A percentile compares a stretch with the other conserved stretches of the same genome.
Conservation (phyloP, 2,113 vertebrate genomes). For the Xenopus borealis region DNA sequence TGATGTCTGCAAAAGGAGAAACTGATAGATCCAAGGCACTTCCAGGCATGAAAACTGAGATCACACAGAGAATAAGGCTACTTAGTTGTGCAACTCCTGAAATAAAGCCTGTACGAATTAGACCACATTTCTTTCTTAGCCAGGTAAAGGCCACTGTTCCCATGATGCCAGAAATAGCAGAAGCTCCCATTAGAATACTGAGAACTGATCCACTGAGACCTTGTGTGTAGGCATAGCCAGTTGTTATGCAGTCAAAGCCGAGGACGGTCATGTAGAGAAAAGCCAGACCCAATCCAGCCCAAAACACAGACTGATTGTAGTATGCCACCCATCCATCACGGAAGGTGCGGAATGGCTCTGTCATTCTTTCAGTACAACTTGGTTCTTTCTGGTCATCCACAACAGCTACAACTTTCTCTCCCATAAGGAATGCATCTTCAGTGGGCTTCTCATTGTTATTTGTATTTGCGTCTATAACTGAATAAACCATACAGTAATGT, state of each 20-base stretch:
- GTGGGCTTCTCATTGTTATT: constrained; percentile 55
- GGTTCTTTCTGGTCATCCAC: constrained; percentile 56
- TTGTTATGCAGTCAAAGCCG: constrained; percentile 96
- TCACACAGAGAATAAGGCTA: constrained; percentile 80
- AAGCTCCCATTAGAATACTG: constrained; percentile 93
- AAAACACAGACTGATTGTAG: constrained; percentile 92
- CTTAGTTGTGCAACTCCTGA: constrained; percentile 82
- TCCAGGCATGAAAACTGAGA: constrained; percentile 88
- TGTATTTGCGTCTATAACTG: constrained; percentile 72
- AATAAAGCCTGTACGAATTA: constrained; percentile 87
- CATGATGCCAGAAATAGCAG: constrained; percentile 86
- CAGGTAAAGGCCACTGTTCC: constrained; percentile 93
- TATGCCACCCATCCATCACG: constrained; percentile 89
- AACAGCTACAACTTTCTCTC: constrained; percentile 58
- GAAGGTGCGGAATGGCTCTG: constrained; percentile 82
- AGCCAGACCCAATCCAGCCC: constrained; percentile 88
- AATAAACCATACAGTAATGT: too few species aligned
- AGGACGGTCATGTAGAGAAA: constrained; percentile 98
- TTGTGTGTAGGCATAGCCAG: constrained; percentile 94
- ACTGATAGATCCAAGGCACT: constrained; percentile 89
- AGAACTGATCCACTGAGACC: constrained; percentile 89
- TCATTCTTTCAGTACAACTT: constrained; percentile 68
- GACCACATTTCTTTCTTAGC: constrained; percentile 81
- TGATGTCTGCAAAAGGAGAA: constrained; percentile 86
- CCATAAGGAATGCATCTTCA: constrained; percentile 83